These are phyloP conservation scores for Megaustenia siamemsis DNA, from an alignment of 2,888 invertebrate genomes.

Conservation along the genomic window DNA sequence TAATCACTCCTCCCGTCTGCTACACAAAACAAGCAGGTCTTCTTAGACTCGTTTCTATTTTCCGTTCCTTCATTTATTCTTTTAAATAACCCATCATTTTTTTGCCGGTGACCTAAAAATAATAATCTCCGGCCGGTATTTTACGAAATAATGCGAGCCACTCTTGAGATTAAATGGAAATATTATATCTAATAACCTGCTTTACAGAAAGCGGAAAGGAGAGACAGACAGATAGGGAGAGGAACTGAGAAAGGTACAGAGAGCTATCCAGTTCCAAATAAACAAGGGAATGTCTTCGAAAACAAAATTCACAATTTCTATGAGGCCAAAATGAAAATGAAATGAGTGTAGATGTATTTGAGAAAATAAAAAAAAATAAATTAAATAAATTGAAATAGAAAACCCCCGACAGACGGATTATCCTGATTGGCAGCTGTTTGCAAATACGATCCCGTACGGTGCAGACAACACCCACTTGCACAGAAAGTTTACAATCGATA, in stretches of 20 bases:
- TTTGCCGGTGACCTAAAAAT: conserved; percentile 41
- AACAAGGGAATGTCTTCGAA: background rate
- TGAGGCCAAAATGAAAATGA: background rate
- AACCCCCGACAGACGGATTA: no score
- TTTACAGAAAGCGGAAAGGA: conserved; percentile 25
- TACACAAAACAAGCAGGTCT: conserved; percentile 6
- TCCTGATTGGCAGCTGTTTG: no score
- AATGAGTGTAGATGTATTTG: no score
- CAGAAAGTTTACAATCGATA: no score
- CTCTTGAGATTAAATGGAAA: conserved; percentile 42
- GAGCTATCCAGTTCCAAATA: background rate
- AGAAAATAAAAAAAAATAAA: no score
- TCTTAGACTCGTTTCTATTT: background rate
- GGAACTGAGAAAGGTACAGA: background rate
- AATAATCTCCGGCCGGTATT: conserved; percentile 42
- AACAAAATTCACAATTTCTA: background rate
- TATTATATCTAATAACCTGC: conserved; percentile 37
- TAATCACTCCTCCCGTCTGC: background rate
- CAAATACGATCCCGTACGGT: no score
- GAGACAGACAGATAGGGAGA: background rate
- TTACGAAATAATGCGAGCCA: conserved; percentile 44
- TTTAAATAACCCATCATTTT: conserved; percentile 34
- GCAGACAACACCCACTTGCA: no score
- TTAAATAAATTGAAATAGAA: no score
- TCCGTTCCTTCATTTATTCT: background rate